Evolutionary conservation across 2,888 invertebrate species (phyloP).

Genomic region (Carcina quercana): DNA sequence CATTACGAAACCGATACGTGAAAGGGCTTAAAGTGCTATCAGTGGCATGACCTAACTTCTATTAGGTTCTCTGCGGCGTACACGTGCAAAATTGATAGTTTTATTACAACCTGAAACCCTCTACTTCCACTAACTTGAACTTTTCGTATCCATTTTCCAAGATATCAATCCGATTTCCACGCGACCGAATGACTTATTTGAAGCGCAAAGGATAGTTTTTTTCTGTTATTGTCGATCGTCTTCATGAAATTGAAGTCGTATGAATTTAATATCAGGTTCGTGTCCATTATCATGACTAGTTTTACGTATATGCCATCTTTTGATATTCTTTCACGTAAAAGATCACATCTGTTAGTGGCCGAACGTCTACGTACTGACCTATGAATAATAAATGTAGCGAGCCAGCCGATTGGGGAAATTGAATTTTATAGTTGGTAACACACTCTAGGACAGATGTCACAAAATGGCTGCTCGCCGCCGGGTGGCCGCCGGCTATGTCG

Average conservation of each 20-base stretch:
- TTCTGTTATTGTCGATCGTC: slow-evolving; percentile 28
- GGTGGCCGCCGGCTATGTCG: slow-evolving; percentile 47
- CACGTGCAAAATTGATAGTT: slow-evolving; percentile 40
- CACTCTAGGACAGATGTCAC: slow-evolving; percentile 72
- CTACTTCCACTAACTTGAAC: slow-evolving; percentile 37
- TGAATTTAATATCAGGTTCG: slow-evolving; percentile 53
- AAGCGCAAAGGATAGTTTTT: slow-evolving; percentile 27
- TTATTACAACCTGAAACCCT: slow-evolving; percentile 30
- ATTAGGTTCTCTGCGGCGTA: background rate
- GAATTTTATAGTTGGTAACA: slow-evolving; percentile 74
- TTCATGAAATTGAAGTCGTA: slow-evolving; percentile 41
- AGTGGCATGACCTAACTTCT: slow-evolving; percentile 39
- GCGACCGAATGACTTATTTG: slow-evolving; percentile 37
- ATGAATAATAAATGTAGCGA: slow-evolving; percentile 73
- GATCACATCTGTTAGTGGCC: slow-evolving; percentile 71
- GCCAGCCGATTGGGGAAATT: slow-evolving; percentile 73
- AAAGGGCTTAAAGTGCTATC: slow-evolving; percentile 35
- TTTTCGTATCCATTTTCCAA: slow-evolving; percentile 41
- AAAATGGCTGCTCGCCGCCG: slow-evolving; percentile 62
- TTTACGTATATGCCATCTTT: slow-evolving; percentile 53
- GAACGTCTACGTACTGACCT: slow-evolving; percentile 64
- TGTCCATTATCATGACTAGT: slow-evolving; percentile 48
- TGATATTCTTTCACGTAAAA: slow-evolving; percentile 71
- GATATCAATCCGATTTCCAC: slow-evolving; percentile 33
- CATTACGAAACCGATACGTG: slow-evolving; percentile 38